These are phyloP conservation scores for Fregata magnificens DNA, from an alignment of 2,113 vertebrate species.

Conservation along the genomic window DNA sequence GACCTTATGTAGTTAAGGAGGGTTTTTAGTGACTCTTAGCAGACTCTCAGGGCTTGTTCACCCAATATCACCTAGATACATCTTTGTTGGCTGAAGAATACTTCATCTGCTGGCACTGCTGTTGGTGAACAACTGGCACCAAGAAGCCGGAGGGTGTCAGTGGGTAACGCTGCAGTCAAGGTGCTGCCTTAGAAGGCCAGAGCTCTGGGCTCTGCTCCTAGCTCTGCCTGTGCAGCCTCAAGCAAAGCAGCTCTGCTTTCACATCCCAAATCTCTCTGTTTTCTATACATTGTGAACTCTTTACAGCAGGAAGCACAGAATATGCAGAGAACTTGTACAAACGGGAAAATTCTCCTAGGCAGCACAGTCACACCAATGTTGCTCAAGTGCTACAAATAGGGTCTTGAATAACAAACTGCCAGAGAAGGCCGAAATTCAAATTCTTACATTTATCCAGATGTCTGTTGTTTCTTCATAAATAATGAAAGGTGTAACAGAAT, in stretches of 20 bases:
- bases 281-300: neutral
- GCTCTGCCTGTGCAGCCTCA: neutral
- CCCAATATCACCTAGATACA: neutral
- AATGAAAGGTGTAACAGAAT: conserved; percentile 78
- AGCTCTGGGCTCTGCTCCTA: neutral
- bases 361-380: neutral
- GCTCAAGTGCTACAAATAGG: neutral
- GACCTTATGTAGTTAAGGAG: neutral
- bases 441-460: conserved; percentile 85
- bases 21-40: neutral
- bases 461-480: conserved; percentile 85
- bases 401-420: neutral
- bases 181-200: neutral
- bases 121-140: neutral
- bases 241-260: neutral
- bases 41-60: neutral
- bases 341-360: neutral
- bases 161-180: neutral
- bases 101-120: neutral
- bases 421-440: neutral
- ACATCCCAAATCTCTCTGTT: neutral
- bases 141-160: neutral
- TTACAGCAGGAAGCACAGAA: neutral
- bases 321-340: neutral
- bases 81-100: neutral